These are phyloP conservation scores for Paraplagusia blochii DNA, from an alignment of 2,113 vertebrate species.

Conservation along the genomic window DNA sequence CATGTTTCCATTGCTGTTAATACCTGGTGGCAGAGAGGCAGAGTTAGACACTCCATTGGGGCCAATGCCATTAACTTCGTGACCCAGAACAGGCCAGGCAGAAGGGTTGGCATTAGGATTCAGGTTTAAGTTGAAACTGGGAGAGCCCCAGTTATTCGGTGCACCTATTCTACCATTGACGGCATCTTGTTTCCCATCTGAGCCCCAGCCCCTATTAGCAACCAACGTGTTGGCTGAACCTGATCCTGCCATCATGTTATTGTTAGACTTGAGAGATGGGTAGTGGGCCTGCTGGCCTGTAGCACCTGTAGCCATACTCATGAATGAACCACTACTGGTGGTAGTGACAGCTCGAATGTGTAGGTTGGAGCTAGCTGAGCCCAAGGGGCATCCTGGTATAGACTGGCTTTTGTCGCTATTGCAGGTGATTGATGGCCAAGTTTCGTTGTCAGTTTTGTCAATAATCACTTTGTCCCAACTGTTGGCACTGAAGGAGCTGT, in stretches of 20 bases:
- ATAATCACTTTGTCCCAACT: conserved; percentile 91
- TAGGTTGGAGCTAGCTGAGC: conserved; percentile 81
- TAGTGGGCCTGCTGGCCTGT: conserved; percentile 90
- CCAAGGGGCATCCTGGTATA: conserved; percentile 89
- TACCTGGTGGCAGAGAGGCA: conserved; percentile 78
- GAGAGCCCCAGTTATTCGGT: conserved; percentile 84
- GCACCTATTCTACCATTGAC: conserved; percentile 87
- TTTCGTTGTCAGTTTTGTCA: conserved; percentile 85
- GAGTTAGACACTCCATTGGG: conserved; percentile 57
- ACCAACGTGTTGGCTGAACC: conserved; percentile 73
- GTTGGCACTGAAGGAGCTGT: conserved; percentile 77
- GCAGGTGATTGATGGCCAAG: conserved; percentile 85
- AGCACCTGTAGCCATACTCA: conserved; percentile 93
- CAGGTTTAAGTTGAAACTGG: conserved; percentile 95
- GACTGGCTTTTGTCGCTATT: conserved; percentile 57
- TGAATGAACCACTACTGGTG: conserved; percentile 66
- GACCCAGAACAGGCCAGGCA: conserved; percentile 96
- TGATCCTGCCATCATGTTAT: conserved; percentile 78
- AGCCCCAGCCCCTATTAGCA: conserved; percentile 77
- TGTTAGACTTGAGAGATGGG: conserved; percentile 84
- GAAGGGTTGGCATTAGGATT: conserved; percentile 97
- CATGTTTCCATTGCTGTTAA: conserved; percentile 81
- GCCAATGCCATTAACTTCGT: conserved; percentile 82
- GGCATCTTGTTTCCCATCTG: conserved; percentile 87
- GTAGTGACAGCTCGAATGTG: conserved; percentile 79